phyloP scores from a whole-genome alignment of 2,113 vertebrate species.

The Amia ocellicauda region DNA sequence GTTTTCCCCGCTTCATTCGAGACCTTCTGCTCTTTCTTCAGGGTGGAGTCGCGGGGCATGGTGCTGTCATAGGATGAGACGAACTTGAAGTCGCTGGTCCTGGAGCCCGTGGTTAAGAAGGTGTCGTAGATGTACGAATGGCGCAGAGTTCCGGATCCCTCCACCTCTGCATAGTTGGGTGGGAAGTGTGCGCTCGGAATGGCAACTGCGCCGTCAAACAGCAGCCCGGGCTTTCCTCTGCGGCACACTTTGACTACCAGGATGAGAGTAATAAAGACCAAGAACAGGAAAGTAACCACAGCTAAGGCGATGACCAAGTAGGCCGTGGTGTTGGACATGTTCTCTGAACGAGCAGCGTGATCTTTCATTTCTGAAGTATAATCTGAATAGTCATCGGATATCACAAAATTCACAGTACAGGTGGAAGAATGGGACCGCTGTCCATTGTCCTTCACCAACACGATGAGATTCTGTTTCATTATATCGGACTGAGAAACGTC shows the following conservation, averaged over 20 bases:
- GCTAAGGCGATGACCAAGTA: conserved; percentile 55
- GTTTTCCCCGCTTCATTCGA: conserved; percentile 25
- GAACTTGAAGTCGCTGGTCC: conserved; percentile 39
- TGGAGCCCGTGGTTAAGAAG: conserved; percentile 13
- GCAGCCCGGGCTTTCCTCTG: conserved; percentile 32
- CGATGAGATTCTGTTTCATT: conserved; percentile 48
- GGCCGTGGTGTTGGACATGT: too few species aligned
- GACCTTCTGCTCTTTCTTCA: conserved; percentile 21
- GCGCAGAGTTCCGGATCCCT: conserved; percentile 27
- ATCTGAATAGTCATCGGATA: conserved; percentile 63
- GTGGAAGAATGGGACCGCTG: conserved; percentile 61
- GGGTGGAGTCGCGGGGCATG: conserved; percentile 28
- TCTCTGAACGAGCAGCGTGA: too few species aligned
- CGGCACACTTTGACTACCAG: conserved; percentile 50
- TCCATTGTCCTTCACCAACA: conserved; percentile 55
- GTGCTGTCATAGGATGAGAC: conserved; percentile 35
- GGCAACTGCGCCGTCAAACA: conserved; percentile 37
- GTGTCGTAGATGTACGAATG: conserved; percentile 35
- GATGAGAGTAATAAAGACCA: conserved; percentile 54
- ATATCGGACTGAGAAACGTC: conserved; percentile 47
- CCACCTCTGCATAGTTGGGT: conserved; percentile 33
- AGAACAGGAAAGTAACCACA: conserved; percentile 57
- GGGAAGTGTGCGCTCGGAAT: conserved; percentile 32
- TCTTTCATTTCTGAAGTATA: conserved; percentile 36
- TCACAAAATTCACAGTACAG: conserved; percentile 57